Percentiles rank a stretch among this genome's conserved stretches.
Conservation (phyloP, 2,888 invertebrate species). For the Eupeodes luniger region DNA sequence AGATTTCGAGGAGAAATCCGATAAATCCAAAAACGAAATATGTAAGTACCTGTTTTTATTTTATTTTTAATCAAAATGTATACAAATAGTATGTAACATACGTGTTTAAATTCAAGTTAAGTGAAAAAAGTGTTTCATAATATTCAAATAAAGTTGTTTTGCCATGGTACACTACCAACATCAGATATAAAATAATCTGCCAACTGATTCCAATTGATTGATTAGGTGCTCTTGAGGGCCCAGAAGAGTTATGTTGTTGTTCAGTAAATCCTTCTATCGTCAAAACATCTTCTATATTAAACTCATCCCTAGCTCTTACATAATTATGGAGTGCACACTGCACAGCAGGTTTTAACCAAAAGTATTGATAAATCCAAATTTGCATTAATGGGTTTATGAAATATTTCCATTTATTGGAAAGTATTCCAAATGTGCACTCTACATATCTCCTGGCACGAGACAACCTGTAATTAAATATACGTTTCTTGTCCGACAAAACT, state of each 20-base stretch:
- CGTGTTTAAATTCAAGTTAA: constrained; percentile 1
- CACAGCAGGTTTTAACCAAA: neutral
- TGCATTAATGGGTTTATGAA: neutral
- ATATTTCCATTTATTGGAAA: constrained; percentile 1
- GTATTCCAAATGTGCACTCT: neutral
- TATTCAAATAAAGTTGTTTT: constrained; percentile 10
- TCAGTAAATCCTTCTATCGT: too few relatives aligned
- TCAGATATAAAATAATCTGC: constrained; percentile 2
- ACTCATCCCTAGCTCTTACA: neutral
- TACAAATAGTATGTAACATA: neutral
- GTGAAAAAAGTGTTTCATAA: neutral
- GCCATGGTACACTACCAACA: constrained; percentile 11
- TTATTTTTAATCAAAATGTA: neutral
- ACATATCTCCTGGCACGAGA: neutral
- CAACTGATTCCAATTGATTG: too few relatives aligned
- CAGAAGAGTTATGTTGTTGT: too few relatives aligned
- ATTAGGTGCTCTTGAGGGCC: too few relatives aligned
- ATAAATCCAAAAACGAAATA: neutral
- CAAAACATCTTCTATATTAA: neutral
- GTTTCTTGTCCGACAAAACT: constrained; percentile 16
- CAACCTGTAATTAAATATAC: constrained; percentile 1
- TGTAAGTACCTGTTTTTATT: neutral
- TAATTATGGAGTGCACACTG: neutral
- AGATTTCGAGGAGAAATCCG: neutral
- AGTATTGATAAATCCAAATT: neutral